Evolutionary conservation across 2,113 vertebrate species (phyloP).

Genomic region (Maccullochella peelii): DNA sequence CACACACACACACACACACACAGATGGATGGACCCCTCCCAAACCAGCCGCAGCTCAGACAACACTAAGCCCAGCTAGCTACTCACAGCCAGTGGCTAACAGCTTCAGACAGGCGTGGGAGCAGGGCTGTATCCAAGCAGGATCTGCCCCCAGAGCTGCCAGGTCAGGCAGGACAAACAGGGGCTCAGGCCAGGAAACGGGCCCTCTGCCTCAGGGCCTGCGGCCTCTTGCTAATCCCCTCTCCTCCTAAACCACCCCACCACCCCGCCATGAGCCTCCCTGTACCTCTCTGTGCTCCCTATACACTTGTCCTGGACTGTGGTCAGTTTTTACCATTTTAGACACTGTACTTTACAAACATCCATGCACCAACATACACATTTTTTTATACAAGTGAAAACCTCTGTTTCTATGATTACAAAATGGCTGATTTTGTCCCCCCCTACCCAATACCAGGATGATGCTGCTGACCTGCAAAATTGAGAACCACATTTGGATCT

Average conservation of each 20-base stretch:
- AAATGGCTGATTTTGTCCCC: background rate
- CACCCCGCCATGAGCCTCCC: slow-evolving; percentile 78
- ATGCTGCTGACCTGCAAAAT: background rate
- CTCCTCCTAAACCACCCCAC: slow-evolving; percentile 51
- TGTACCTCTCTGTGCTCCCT: slow-evolving; percentile 77
- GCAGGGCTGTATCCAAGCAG: slow-evolving; percentile 89
- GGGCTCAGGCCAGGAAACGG: slow-evolving; percentile 92
- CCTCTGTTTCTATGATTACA: background rate
- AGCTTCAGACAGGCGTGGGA: slow-evolving; percentile 98
- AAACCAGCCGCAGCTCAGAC: slow-evolving; percentile 83
- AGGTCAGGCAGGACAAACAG: slow-evolving; percentile 98
- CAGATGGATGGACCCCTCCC: slow-evolving; percentile 67
- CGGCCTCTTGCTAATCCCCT: slow-evolving; percentile 93
- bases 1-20: slow-evolving; percentile 1
- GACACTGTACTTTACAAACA: background rate
- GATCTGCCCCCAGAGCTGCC: slow-evolving; percentile 93
- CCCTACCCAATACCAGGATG: background rate
- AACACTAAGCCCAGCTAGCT: slow-evolving; percentile 87
- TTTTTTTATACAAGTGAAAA: background rate
- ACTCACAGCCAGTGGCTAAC: slow-evolving; percentile 92
- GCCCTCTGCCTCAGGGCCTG: slow-evolving; percentile 88
- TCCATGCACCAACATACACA: background rate
- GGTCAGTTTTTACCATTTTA: background rate
- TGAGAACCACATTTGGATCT: background rate
- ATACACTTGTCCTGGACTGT: slow-evolving; percentile 68